A percentile compares a stretch with the other conserved stretches of the same genome.
These are phyloP conservation scores for Aphis craccivora DNA, from an alignment of 1,140 invertebrate species.

Conservation along the genomic window DNA sequence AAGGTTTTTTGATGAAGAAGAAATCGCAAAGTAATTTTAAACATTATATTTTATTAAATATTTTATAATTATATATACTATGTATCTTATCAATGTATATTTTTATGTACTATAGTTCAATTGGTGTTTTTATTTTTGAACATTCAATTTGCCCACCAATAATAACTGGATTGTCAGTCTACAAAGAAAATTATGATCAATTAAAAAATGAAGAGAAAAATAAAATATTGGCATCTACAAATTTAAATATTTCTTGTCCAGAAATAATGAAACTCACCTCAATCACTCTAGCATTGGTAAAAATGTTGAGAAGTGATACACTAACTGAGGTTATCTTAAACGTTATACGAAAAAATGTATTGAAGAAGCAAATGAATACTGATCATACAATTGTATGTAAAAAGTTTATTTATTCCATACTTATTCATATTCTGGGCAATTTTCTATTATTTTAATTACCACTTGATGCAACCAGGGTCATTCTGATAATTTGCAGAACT, in stretches of 20 bases:
- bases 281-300: conserved; percentile 36
- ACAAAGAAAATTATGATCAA: conserved; percentile 23
- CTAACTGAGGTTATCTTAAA: conserved; percentile 20
- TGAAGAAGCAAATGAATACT: conserved; percentile 14
- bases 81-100: not conserved
- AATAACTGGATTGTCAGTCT: conserved; percentile 38
- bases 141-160: conserved; percentile 2
- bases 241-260: conserved; percentile 34
- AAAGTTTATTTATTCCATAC: not conserved
- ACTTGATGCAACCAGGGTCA: not conserved
- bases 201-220: conserved; percentile 3
- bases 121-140: conserved; percentile 48
- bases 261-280: conserved; percentile 31
- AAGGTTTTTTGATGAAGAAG: conserved; percentile 38
- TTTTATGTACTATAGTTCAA: conserved; percentile 6
- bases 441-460: not conserved
- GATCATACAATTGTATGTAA: conserved; percentile 42
- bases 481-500: no score
- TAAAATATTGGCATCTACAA: not conserved
- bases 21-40: conserved; percentile 48
- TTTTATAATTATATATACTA: not conserved
- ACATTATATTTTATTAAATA: not conserved
- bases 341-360: conserved; percentile 32
- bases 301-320: conserved; percentile 47
- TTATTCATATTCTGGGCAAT: not conserved